These are phyloP conservation scores for Drosophila neonasuta DNA, from an alignment of 2,888 invertebrate species.

Conservation along the genomic window DNA sequence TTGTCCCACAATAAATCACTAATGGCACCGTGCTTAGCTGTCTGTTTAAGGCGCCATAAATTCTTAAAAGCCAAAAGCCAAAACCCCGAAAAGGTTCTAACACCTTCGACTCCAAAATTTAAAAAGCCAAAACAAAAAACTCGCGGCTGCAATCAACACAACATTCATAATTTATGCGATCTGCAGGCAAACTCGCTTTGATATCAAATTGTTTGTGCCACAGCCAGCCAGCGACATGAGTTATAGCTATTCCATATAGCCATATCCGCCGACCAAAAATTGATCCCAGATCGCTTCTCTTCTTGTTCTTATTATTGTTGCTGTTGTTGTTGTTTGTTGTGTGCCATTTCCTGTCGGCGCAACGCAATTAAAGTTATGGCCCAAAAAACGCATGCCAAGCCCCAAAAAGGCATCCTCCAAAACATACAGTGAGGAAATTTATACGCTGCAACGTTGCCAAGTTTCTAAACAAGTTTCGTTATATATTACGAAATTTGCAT, in stretches of 20 bases:
- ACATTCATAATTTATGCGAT: slow-evolving; percentile 69
- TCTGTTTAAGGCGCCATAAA: slow-evolving; percentile 73
- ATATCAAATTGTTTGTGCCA: slow-evolving; percentile 71
- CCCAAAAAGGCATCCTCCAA: slow-evolving; percentile 12
- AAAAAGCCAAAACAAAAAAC: slow-evolving; percentile 33
- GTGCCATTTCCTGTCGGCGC: slow-evolving; percentile 45
- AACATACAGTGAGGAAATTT: neutral
- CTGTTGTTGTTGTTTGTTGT: slow-evolving; percentile 17
- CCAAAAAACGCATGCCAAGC: slow-evolving; percentile 40
- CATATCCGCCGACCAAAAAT: slow-evolving; percentile 64
- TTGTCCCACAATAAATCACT: slow-evolving; percentile 74
- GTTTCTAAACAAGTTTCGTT: slow-evolving; percentile 9
- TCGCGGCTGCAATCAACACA: slow-evolving; percentile 19
- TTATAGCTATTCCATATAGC: slow-evolving; percentile 51
- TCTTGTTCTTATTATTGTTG: neutral
- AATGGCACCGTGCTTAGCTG: slow-evolving; percentile 68
- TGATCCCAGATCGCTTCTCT: slow-evolving; percentile 19
- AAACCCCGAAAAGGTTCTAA: slow-evolving; percentile 66
- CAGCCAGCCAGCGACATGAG: slow-evolving; percentile 54
- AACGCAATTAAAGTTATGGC: slow-evolving; percentile 43
- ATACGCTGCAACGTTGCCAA: neutral
- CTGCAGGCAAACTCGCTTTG: slow-evolving; percentile 57
- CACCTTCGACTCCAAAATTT: slow-evolving; percentile 69
- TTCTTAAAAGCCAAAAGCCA: slow-evolving; percentile 48
- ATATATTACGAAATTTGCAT: slow-evolving; percentile 37